A percentile compares a stretch with the other conserved stretches of the same genome.
Evolutionary conservation across 2,888 invertebrate species (phyloP).

Genomic region (Nemoura dubitans): DNA sequence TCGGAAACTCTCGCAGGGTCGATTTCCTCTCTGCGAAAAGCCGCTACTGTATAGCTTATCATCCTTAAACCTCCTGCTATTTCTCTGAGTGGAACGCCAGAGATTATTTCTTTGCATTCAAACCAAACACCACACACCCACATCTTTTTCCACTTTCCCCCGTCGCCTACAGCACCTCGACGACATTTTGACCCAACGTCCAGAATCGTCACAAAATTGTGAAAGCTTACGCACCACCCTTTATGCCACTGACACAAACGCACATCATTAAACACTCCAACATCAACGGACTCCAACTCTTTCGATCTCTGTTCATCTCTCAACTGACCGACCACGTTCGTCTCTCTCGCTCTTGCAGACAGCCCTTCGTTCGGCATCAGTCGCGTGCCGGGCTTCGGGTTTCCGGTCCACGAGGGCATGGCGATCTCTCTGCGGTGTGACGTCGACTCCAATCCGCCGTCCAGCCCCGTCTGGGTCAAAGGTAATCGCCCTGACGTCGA

Average conservation of each 20-base stretch:
- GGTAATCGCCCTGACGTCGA: conserved; percentile 58
- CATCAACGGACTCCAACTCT: not conserved
- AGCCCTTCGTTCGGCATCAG: conserved; percentile 93
- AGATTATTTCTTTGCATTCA: not conserved
- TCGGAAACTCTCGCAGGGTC: not conserved
- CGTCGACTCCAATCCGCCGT: conserved; percentile 92
- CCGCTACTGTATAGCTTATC: not conserved
- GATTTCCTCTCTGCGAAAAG: not conserved
- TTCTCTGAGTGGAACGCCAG: not conserved
- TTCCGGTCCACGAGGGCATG: conserved; percentile 87
- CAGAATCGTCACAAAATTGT: too few relatives aligned
- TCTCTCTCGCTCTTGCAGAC: conserved; percentile 68
- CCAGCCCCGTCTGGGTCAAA: conserved; percentile 83
- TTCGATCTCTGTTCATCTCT: not conserved
- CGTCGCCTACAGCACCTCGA: too few relatives aligned
- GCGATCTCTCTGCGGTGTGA: conserved; percentile 90
- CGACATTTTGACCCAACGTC: too few relatives aligned
- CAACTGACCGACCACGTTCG: not conserved
- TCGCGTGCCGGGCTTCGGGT: conserved; percentile 91
- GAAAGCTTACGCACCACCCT: too few relatives aligned
- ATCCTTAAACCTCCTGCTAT: too few relatives aligned
- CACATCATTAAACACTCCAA: not conserved
- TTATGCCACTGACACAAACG: too few relatives aligned
- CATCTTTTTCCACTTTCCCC: too few relatives aligned
- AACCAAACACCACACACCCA: too few relatives aligned